Conservation (phyloP, 2,113 vertebrate genomes). For the Petrocephalus microphthalmus region DNA sequence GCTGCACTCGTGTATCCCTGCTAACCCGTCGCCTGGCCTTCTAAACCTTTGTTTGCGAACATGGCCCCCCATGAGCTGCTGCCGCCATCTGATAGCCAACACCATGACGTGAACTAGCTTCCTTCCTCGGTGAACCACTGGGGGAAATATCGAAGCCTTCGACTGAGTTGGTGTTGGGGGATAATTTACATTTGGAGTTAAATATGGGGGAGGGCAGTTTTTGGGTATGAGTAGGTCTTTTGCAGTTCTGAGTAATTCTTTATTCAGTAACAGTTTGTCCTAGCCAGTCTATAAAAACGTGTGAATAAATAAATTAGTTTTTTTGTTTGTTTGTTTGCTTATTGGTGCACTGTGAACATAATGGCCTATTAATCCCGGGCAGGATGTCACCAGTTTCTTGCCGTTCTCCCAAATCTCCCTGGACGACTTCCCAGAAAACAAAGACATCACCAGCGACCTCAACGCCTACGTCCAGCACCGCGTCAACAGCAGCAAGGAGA, state of each 20-base stretch:
- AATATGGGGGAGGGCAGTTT: too few species aligned
- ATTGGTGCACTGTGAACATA: neutral
- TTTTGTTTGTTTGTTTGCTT: neutral
- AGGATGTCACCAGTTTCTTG: constrained; percentile 79
- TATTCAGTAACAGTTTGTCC: neutral
- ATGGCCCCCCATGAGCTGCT: too few species aligned
- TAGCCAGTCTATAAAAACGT: neutral
- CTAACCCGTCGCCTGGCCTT: neutral
- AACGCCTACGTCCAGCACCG: constrained; percentile 88
- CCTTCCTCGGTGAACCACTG: neutral
- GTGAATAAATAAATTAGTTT: neutral
- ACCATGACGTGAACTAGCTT: neutral
- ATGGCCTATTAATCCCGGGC: constrained; percentile 17
- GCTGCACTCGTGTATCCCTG: constrained; percentile 25
- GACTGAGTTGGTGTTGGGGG: neutral
- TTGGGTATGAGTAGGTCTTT: too few species aligned
- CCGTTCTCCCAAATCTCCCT: constrained; percentile 79
- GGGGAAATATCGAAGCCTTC: neutral
- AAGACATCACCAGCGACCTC: constrained; percentile 82
- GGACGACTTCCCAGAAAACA: constrained; percentile 78
- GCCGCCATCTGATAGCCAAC: neutral
- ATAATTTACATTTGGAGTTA: neutral
- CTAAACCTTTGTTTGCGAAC: neutral
- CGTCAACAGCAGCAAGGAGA: constrained; percentile 79
- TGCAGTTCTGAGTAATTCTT: neutral